A percentile compares a stretch with the other conserved stretches of the same genome.
Evolutionary conservation across 2,888 invertebrate species (phyloP).

Genomic region (Lobophora halterata): DNA sequence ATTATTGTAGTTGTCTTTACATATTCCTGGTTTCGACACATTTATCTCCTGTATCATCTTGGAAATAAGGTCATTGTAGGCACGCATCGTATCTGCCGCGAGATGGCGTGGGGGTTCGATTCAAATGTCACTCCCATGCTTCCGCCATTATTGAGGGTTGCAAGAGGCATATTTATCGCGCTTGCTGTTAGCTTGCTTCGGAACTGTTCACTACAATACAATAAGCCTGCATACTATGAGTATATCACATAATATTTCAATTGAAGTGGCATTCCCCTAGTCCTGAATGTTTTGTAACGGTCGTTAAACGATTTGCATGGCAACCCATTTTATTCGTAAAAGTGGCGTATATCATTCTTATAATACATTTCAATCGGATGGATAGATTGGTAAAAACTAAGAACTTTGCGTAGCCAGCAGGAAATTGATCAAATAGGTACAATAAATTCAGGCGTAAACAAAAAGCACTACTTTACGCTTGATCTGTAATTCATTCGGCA

Average conservation of each 20-base stretch:
- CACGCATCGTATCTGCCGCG: conserved; percentile 28
- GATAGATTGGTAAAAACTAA: too few species aligned
- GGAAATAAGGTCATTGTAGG: conserved; percentile 24
- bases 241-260: not conserved
- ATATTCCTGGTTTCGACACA: not conserved
- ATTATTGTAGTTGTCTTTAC: not conserved
- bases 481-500: conserved; percentile 12
- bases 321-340: too few species aligned
- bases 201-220: conserved; percentile 20
- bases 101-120: conserved; percentile 37
- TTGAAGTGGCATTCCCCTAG: conserved; percentile 6
- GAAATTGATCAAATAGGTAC: too few species aligned
- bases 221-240: conserved; percentile 9
- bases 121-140: conserved; percentile 53
- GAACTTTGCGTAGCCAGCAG: too few species aligned
- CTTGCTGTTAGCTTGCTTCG: conserved; percentile 19
- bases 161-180: conserved; percentile 32
- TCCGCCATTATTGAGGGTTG: conserved; percentile 40
- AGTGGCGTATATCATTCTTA: too few species aligned
- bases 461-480: not conserved
- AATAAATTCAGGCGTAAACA: too few species aligned
- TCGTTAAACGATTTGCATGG: conserved; percentile 3
- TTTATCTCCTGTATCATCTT: conserved; percentile 9
- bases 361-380: too few species aligned
- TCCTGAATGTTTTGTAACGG: conserved; percentile 5